Percentiles rank a stretch among this genome's conserved stretches.
These are phyloP conservation scores for Eristalis intricaria DNA, from an alignment of 2,888 invertebrate species.

Conservation along the genomic window DNA sequence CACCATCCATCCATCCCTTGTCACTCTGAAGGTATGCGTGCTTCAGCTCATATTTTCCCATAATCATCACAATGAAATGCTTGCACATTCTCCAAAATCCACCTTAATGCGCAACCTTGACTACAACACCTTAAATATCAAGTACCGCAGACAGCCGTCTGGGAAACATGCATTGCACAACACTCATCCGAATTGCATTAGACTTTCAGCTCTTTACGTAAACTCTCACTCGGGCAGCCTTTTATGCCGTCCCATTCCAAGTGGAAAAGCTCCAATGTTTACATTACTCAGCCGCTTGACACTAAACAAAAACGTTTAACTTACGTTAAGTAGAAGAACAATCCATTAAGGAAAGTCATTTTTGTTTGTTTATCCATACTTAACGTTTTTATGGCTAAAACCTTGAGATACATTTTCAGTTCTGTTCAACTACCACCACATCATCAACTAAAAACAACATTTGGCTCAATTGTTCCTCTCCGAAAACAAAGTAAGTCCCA, in stretches of 20 bases:
- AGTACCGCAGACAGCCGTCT: neutral
- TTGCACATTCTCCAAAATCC: too few species aligned
- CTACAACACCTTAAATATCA: neutral
- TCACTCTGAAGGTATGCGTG: too few species aligned
- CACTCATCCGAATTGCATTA: slow-evolving; percentile 24
- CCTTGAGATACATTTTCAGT: slow-evolving; percentile 55
- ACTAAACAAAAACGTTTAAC: slow-evolving; percentile 69
- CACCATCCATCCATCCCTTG: too few species aligned
- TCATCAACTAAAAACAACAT: slow-evolving; percentile 62
- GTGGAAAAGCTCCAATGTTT: slow-evolving; percentile 47
- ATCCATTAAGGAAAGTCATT: slow-evolving; percentile 61
- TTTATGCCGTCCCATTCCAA: neutral
- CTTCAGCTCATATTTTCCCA: too few species aligned
- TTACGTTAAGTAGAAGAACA: slow-evolving; percentile 66
- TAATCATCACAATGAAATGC: too few species aligned
- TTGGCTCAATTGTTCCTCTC: slow-evolving; percentile 58
- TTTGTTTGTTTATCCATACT: slow-evolving; percentile 70
- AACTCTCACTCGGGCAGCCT: slow-evolving; percentile 10
- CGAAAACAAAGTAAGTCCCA: slow-evolving; percentile 3
- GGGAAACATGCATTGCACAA: neutral
- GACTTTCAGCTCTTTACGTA: slow-evolving; percentile 10
- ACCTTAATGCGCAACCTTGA: too few species aligned
- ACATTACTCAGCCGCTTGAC: slow-evolving; percentile 58
- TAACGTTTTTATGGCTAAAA: slow-evolving; percentile 63
- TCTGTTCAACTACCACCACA: slow-evolving; percentile 45